Conservation (phyloP, 2,888 invertebrate genomes). For the Ptychoptera albimana region DNA sequence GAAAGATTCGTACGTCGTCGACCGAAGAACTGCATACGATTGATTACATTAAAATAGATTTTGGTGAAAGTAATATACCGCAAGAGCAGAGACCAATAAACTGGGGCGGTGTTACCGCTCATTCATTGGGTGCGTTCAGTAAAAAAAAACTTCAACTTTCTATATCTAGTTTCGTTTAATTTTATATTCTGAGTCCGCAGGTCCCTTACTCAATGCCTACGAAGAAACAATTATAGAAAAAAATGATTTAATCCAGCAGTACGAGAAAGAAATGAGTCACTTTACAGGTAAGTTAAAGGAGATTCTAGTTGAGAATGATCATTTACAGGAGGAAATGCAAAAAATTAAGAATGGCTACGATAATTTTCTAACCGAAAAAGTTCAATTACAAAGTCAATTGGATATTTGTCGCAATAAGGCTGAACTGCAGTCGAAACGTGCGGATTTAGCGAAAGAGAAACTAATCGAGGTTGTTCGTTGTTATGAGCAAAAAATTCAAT, state of each 20-base stretch:
- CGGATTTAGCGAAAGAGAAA: conserved; percentile 53
- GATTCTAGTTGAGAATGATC: conserved; percentile 53
- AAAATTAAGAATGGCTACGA: conserved; percentile 31
- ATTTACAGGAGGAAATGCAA: conserved; percentile 36
- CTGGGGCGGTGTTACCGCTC: conserved; percentile 17
- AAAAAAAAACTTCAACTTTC: too few relatives aligned
- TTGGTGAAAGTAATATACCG: conserved; percentile 2
- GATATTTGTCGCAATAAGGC: conserved; percentile 27
- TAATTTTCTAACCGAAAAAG: conserved; percentile 28
- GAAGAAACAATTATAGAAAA: conserved; percentile 65
- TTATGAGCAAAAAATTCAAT: conserved; percentile 55
- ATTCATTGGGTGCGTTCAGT: conserved; percentile 16
- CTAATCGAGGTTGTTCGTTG: conserved; percentile 54
- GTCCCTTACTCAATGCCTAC: conserved; percentile 60
- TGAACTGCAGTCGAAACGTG: conserved; percentile 38
- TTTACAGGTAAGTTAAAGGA: conserved; percentile 57
- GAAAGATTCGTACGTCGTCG: conserved; percentile 12
- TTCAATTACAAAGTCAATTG: conserved; percentile 24
- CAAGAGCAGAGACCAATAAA: conserved; percentile 7
- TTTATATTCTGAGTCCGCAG: too few relatives aligned
- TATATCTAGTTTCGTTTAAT: too few relatives aligned
- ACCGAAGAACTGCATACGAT: conserved; percentile 18
- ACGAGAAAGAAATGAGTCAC: conserved; percentile 50
- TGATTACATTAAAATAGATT: conserved; percentile 4
- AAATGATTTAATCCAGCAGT: conserved; percentile 50